These are phyloP conservation scores for Eledona agricola DNA, from an alignment of 2,888 invertebrate genomes.

Conservation along the genomic window DNA sequence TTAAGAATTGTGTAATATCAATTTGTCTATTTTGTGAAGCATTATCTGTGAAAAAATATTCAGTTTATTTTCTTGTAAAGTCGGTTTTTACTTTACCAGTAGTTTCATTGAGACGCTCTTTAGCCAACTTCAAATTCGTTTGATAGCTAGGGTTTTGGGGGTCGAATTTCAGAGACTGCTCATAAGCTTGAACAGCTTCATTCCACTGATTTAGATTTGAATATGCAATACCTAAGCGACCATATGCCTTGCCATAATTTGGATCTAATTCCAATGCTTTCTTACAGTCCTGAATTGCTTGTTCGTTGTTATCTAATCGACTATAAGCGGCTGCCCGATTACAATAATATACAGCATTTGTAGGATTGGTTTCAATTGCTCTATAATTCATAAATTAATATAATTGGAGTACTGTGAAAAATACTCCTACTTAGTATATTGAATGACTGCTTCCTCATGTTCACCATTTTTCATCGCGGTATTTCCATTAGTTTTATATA, in stretches of 20 bases:
- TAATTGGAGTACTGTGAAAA: neutral
- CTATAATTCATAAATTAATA: conserved; percentile 59
- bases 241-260: conserved; percentile 94
- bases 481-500: conserved; percentile 87
- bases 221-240: conserved; percentile 88
- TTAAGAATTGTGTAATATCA: conserved; percentile 74
- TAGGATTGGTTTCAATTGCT: conserved; percentile 86
- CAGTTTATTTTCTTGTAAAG: conserved; percentile 1
- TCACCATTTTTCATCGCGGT: conserved; percentile 86
- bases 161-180: conserved; percentile 88
- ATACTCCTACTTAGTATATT: conserved; percentile 73
- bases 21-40: conserved; percentile 53
- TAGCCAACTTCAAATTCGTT: conserved; percentile 85
- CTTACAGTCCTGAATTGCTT: conserved; percentile 90
- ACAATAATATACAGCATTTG: conserved; percentile 95
- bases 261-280: conserved; percentile 89
- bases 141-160: conserved; percentile 91
- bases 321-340: conserved; percentile 97
- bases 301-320: conserved; percentile 83
- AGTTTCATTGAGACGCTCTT: conserved; percentile 65
- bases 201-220: conserved; percentile 83
- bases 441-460: conserved; percentile 80
- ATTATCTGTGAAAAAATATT: conserved; percentile 42
- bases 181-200: conserved; percentile 87
- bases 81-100: conserved; percentile 39